Base-by-base conservation (phyloP, 2,797 vertebrate genomes). In the Leucoraja ocellata region DNA sequence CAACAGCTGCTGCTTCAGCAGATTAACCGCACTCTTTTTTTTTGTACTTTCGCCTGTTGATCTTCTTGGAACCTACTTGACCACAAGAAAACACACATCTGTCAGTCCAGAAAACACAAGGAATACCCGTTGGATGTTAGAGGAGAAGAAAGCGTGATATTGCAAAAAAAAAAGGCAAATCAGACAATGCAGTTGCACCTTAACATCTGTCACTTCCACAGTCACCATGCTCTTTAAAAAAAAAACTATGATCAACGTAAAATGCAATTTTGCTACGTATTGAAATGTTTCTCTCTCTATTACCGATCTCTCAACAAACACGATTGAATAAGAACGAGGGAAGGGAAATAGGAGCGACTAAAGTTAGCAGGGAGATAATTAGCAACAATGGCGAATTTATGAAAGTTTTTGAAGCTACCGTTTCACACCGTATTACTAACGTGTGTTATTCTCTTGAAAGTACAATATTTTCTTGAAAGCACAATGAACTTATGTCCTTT, bases 1-100 rank as follows among this genome's bases (percentile, higher is more conserved):
- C 96, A 97, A 97, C 97, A 98, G 97, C 97, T 98, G 97, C 95
- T 97, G 96, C 95, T 96, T 94, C 95, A 95, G 95, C 96, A 98
- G 97, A 97, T 97, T 97, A 97, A 97, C 97, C 36, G 90, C 23
- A 91, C 9, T 46, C 16, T 91, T 91, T 97, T 97, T 97, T 96
- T 97, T 95, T 93, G 97, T 96, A 97, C 97, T 97, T 97, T 97
- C 97, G 96, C 97, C 96, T 96, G 96, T 93, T 93, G 94, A 94
- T 94, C 97, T 96, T 95, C 95, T 95, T 95, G 95, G 96, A 96
- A 97, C 97, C 97, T 96, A 97, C 96, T 97, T 80, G 95, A 95
- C 95, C 95, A 96, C 94, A 95, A 94, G 95, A 95, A 95, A 95
- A 94, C 94, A 94, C 71, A 91, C 84, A 88, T 88, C 84, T 88